Evolutionary conservation across 2,113 vertebrate genomes (phyloP), one percentile per base, ranked within the genome.

Genomic region (Acanthochromis polyacanthus): DNA sequence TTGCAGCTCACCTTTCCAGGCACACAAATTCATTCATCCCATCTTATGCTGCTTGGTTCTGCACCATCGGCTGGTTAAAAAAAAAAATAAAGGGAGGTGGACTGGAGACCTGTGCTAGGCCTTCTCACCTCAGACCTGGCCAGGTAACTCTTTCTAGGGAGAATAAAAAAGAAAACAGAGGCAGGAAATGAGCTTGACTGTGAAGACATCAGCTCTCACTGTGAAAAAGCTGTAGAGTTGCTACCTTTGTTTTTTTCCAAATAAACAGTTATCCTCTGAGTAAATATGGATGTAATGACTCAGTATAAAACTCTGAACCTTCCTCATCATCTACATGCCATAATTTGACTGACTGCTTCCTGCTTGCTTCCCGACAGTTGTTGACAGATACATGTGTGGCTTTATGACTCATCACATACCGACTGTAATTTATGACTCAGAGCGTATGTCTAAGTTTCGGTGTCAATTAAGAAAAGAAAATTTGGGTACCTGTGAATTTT

Each of bases 1-100:
- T 12, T 23, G 82, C 89, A 81, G 91, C 88, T 95, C 94, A 88
- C 84, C 91, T 95, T 95, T 93, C 94, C 78, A 74, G 86, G 71
- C 74, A 89, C 90, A 93, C 91, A 90, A 89, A 92, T 91, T 91
- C 85, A 93, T 94, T 94, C 88, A 93, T 77, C 79, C 73, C 51
- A 40, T 75, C 40, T 58, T 67, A 20, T 82, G 70, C 59, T 71
- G 30, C 67, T 76, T 36, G 66, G 80, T 84, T 88, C 75, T 82
- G 75, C 74, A 59, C 36, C 14, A 19, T 57, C 5, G 20, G 61
- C 19, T 57, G 56, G 51, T 22, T 58, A 70, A 69, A 71, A 83
- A 65, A 60, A 74, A 15, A 55, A 25, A 36, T 46, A 19, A 25
- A 71, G 20, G 17, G 25, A 11, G 16, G 15, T 28, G 36, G 30